Base-by-base conservation (phyloP, 2,113 vertebrate genomes). In the Channa maculata region DNA sequence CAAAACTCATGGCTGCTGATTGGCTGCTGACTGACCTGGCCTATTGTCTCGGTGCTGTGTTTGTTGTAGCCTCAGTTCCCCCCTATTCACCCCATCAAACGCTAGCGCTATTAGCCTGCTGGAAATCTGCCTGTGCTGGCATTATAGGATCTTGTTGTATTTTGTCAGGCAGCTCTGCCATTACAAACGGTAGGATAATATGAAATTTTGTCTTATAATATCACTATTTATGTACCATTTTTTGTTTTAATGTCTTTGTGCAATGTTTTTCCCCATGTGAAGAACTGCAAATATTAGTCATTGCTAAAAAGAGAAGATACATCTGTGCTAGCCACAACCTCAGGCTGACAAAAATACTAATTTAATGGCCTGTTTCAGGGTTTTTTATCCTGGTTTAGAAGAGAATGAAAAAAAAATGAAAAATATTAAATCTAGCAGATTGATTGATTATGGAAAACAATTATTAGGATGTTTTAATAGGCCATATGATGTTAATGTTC, bases 1-100 rank as follows among this genome's bases (percentile, higher is more conserved):
- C 85, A 91, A 91, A 92, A 90, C 86, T 72, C 77, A 48, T 63
- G 62, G 13, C 1, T 53, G 57, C 80, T 91, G 91, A 94, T 94
- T 93, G 91, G 90, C 79, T 88, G n/a, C 61, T 43, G 57, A 37
- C 45, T 34, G 10, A 71, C 57, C 63, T 38, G 58, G 76, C 82
- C 84, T 82, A 81, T 92, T 93, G 87, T 92, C 78, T 85, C 49
- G 41, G 33, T 0, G 4, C 44, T 50, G 52, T 45, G 83, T 88
- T 87, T 84, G 89, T 82, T 75, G 76, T 79, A 80, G 74, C 83
- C 55, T 53, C 57, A 36, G 38, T 71, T 85, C 75, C 77, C 62
- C 79, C 66, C 75, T 72, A 46, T 90, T 87, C 87, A 82, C 55
- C 77, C 53, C 37, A 39, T 82, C 83, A 83, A 84, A 76, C 87